A percentile compares a stretch with the other conserved stretches of the same genome.
These are phyloP conservation scores for Gryllus bimaculatus DNA, from an alignment of 1,140 invertebrate genomes.

Conservation along the genomic window DNA sequence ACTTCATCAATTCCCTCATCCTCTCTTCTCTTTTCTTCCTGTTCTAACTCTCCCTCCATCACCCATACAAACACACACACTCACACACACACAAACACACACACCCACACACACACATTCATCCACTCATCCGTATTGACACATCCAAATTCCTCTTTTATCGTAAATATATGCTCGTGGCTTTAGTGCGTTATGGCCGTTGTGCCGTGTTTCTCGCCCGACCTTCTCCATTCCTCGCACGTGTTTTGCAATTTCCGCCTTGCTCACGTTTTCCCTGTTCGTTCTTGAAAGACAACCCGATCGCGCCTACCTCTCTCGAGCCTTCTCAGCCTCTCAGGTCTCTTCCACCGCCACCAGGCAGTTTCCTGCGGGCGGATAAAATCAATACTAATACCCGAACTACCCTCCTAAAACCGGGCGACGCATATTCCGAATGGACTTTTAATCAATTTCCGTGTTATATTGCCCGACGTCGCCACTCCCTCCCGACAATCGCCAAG, in stretches of 20 bases:
- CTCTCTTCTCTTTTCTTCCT: too few relatives aligned
- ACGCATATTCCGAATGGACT: constrained; percentile 3
- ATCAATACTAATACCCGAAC: not conserved
- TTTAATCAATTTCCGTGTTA: not conserved
- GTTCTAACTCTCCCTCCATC: too few relatives aligned
- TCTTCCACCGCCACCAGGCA: not conserved
- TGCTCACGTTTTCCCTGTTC: not conserved
- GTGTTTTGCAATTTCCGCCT: not conserved
- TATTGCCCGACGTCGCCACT: not conserved
- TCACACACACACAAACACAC: too few relatives aligned
- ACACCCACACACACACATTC: too few relatives aligned
- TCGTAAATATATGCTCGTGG: too few relatives aligned
- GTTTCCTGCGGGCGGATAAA: not conserved
- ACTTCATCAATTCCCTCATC: too few relatives aligned
- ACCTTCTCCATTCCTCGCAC: not conserved
- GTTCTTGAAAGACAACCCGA: not conserved
- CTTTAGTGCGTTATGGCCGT: too few relatives aligned
- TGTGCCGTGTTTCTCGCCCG: too few relatives aligned
- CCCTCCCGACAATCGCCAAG: not conserved
- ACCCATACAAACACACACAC: too few relatives aligned
- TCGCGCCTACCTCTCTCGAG: not conserved
- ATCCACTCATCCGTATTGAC: too few relatives aligned
- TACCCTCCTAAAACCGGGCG: not conserved
- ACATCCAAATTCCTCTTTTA: too few relatives aligned
- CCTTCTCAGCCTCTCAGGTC: not conserved